Percentiles rank a stretch among this genome's conserved stretches.
These are phyloP conservation scores for Brachionus plicatilis DNA, from an alignment of 1,140 invertebrate genomes.

Conservation along the genomic window DNA sequence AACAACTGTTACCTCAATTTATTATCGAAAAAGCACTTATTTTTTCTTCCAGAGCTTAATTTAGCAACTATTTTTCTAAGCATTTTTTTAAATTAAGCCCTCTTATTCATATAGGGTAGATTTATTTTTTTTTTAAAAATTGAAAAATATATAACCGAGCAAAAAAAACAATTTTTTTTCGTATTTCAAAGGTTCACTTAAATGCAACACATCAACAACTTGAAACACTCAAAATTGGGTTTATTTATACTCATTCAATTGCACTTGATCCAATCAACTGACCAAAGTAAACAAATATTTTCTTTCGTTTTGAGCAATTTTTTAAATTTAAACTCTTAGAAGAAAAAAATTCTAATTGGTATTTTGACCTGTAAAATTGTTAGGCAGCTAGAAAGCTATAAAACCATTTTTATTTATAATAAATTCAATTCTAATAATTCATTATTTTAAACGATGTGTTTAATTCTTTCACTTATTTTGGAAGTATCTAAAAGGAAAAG, in stretches of 20 bases:
- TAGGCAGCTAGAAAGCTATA: too few relatives aligned
- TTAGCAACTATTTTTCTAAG: background rate
- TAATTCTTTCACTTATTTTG: too few relatives aligned
- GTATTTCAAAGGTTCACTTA: background rate
- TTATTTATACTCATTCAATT: background rate
- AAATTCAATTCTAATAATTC: too few relatives aligned
- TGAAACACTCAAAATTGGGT: background rate
- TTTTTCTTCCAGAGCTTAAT: background rate
- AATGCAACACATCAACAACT: background rate
- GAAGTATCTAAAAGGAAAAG: too few relatives aligned
- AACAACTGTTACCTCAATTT: background rate
- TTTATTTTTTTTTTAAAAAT: too few relatives aligned
- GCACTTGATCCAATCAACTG: background rate
- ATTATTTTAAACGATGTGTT: too few relatives aligned
- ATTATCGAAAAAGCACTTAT: background rate
- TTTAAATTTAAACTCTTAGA: background rate
- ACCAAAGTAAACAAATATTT: background rate
- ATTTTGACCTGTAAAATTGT: too few relatives aligned
- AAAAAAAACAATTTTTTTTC: background rate
- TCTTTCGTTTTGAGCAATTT: background rate
- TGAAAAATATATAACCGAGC: background rate
- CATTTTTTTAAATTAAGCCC: background rate
- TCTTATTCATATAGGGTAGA: background rate
- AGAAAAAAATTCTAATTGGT: too few relatives aligned
- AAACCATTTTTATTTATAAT: too few relatives aligned